Conservation (phyloP, 2,113 vertebrate species). For the Hippocampus barbouri region DNA sequence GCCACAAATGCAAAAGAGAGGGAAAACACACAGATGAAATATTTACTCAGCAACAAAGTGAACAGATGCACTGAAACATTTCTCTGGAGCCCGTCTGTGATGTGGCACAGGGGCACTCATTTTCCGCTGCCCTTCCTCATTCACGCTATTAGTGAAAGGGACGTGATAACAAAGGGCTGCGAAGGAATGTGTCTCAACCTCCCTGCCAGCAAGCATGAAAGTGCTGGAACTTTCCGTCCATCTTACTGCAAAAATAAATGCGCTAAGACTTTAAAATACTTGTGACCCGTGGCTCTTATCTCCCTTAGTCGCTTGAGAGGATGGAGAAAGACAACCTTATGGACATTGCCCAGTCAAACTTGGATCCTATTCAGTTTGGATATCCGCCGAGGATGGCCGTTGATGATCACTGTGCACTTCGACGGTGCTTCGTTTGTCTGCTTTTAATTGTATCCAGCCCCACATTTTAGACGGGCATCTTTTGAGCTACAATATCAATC, state of each 20-base stretch:
- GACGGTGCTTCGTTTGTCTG: no score
- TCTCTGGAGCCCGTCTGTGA: constrained; percentile 35
- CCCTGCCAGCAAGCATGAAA: constrained; percentile 36
- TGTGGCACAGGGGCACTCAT: constrained; percentile 40
- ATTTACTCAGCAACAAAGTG: constrained; percentile 49
- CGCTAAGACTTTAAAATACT: no score
- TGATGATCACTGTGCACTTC: no score
- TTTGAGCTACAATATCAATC: no score
- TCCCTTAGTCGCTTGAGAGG: no score
- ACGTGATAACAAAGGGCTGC: constrained; percentile 48
- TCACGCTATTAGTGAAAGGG: constrained; percentile 54
- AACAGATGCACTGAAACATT: constrained; percentile 32
- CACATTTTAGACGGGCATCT: no score
- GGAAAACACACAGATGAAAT: constrained; percentile 47
- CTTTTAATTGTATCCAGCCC: no score
- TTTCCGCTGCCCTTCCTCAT: constrained; percentile 37
- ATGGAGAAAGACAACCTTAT: no score
- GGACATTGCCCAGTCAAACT: no score
- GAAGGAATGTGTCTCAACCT: constrained; percentile 59
- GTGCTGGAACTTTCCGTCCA: constrained; percentile 33
- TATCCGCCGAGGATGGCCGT: no score
- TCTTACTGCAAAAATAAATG: constrained; percentile 7
- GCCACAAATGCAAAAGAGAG: constrained; percentile 34
- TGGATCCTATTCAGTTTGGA: no score
- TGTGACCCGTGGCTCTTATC: no score